Percentiles rank a stretch among this genome's conserved stretches.
phyloP scores from a whole-genome alignment of 2,888 invertebrate species.

The Drosophila greeni region DNA sequence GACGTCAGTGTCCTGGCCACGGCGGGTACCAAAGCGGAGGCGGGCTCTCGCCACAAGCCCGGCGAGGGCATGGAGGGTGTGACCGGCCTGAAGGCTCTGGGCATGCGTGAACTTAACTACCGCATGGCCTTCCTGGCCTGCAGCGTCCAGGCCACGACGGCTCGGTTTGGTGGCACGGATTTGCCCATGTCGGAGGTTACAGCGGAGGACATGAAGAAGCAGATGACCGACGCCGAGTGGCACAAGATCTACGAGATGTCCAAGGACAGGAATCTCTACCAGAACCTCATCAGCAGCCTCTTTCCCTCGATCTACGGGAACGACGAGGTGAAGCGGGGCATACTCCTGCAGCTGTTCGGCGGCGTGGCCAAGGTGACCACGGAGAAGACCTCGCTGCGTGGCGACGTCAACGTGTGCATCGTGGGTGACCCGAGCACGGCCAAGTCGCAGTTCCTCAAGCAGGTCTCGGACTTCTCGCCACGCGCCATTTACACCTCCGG shows the following conservation, averaged over 20 bases:
- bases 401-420: constrained; percentile 98
- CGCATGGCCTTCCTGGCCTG: constrained; percentile 96
- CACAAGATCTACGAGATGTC: constrained; percentile 97
- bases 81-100: constrained; percentile 88
- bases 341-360: constrained; percentile 96
- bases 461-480: constrained; percentile 95
- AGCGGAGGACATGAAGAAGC: constrained; percentile 93
- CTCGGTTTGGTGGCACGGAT: constrained; percentile 92
- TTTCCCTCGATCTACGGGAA: constrained; percentile 98
- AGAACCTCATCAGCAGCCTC: constrained; percentile 92
- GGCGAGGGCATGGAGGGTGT: constrained; percentile 90
- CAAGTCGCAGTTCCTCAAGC: constrained; percentile 97
- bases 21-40: constrained; percentile 92
- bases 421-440: constrained; percentile 99
- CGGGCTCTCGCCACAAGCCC: constrained; percentile 85
- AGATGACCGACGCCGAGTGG: constrained; percentile 97
- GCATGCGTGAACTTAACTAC: constrained; percentile 89
- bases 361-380: constrained; percentile 96
- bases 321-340: constrained; percentile 95
- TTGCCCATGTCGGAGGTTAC: constrained; percentile 92
- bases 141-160: constrained; percentile 91
- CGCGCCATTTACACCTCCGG: constrained; percentile 99
- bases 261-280: constrained; percentile 93
- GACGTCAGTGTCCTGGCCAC: constrained; percentile 92
- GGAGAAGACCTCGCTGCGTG: constrained; percentile 94